Percentiles rank a stretch among this genome's conserved stretches.
Evolutionary conservation across 2,113 vertebrate species (phyloP).

Genomic region (Meles meles): DNA sequence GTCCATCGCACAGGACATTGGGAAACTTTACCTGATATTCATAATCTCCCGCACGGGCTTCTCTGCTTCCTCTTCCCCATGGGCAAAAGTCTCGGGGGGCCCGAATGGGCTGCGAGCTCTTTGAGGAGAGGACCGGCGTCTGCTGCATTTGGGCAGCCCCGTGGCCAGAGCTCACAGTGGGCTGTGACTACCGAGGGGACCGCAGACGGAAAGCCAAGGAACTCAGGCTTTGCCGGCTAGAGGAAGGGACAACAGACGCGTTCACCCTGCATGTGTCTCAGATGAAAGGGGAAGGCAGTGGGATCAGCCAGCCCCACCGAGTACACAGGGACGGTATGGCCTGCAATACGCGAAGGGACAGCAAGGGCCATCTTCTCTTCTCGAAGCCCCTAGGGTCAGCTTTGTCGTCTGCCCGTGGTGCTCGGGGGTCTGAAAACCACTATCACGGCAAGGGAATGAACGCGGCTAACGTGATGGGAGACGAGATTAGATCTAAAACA

Average conservation of each 20-base stretch:
- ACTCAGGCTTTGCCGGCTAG: neutral
- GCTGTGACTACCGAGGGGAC: neutral
- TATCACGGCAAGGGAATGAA: neutral
- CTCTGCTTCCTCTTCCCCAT: neutral
- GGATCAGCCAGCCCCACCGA: neutral
- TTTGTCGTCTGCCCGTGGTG: neutral
- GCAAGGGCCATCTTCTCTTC: neutral
- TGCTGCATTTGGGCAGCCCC: neutral
- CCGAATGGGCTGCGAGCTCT: neutral
- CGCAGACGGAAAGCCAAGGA: neutral
- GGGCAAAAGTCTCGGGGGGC: neutral
- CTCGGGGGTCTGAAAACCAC: neutral
- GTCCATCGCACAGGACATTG: neutral
- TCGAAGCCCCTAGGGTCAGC: neutral
- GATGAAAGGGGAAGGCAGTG: neutral
- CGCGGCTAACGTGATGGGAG: neutral
- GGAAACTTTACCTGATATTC: neutral
- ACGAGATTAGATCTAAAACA: neutral
- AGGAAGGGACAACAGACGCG: neutral
- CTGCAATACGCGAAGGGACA: rapidly evolving
- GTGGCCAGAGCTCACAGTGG: neutral
- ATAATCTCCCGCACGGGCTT: neutral
- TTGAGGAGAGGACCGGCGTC: neutral
- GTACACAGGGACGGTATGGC: rapidly evolving
- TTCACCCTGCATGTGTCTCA: neutral